Percentiles rank a stretch among this genome's conserved stretches.
phyloP scores from a whole-genome alignment of 2,888 invertebrate species.

The Mythimna albipuncta region DNA sequence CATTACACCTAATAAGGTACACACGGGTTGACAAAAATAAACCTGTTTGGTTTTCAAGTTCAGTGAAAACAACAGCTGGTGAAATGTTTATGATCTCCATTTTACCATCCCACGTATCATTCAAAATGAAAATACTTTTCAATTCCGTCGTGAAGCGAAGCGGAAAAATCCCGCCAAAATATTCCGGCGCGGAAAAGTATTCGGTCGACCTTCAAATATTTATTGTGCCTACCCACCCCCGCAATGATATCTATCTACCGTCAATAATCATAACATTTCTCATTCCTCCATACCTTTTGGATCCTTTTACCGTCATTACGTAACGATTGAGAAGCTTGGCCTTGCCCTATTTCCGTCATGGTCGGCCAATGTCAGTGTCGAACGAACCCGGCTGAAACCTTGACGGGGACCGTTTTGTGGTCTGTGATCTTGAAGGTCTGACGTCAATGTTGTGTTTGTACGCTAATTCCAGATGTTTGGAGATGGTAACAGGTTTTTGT shows the following conservation, averaged over 20 bases:
- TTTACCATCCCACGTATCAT: background rate
- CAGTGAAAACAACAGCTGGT: slow-evolving; percentile 2
- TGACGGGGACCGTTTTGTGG: slow-evolving; percentile 61
- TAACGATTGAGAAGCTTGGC: slow-evolving; percentile 68
- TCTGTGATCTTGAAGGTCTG: slow-evolving; percentile 55
- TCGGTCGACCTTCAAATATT: slow-evolving; percentile 25
- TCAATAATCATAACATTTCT: slow-evolving; percentile 42
- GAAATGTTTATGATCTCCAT: slow-evolving; percentile 6
- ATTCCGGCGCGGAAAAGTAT: slow-evolving; percentile 21
- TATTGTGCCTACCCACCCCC: slow-evolving; percentile 10
- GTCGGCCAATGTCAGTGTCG: slow-evolving; percentile 81
- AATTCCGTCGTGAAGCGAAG: slow-evolving; percentile 14
- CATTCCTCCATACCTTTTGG: slow-evolving; percentile 31
- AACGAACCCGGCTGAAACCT: slow-evolving; percentile 61
- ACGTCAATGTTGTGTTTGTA: slow-evolving; percentile 62
- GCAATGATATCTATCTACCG: slow-evolving; percentile 11
- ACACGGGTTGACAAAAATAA: slow-evolving; percentile 4
- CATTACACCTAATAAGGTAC: no score
- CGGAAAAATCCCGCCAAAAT: slow-evolving; percentile 2
- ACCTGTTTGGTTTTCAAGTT: background rate
- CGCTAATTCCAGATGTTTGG: slow-evolving; percentile 50
- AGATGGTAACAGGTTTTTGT: slow-evolving; percentile 39
- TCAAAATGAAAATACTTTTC: slow-evolving; percentile 23
- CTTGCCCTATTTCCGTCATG: slow-evolving; percentile 77
- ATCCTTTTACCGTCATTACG: slow-evolving; percentile 52